Evolutionary conservation across 2,113 vertebrate genomes (phyloP), one percentile per base, ranked within the genome.

Genomic region (Planiliza haematocheilus): DNA sequence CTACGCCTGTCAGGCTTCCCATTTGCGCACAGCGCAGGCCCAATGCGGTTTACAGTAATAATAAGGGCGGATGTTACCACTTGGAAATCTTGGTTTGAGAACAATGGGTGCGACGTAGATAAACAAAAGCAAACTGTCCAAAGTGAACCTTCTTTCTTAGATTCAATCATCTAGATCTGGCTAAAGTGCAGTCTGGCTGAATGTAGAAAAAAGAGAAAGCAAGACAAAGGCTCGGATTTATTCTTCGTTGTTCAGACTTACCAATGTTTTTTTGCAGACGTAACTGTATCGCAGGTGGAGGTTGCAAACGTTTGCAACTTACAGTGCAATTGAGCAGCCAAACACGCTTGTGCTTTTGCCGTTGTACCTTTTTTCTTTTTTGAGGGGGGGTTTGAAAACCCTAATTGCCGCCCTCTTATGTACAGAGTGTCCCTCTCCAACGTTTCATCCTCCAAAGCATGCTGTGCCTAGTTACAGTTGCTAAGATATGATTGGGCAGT

Each of bases 1-100:
- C 50, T 34, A 52, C 11, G 34, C 58, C 14, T 58, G 53, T 24
- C 34, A 41, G 24, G 45, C 45, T 74, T 48, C 49, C 43, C 36
- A 14, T 57, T 18, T 21, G 30, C 36, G n/a, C 52, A 45, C 9
- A 11, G 51, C 18, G 30, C 14, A 39, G 36, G 46, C n/a, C 14
- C 11, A n/a, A 41, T 52, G 13, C 16, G 48, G 49, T 20, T 34
- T 43, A 20, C 38, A 48, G 16, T 20, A 17, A 24, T 34, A 46
- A 38, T n/a, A 20, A 10, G 8, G 52, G 50, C 1, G 24, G 17
- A 39, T 46, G n/a, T 34, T 10, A 20, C 21, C 16, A 9, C 9
- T 21, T 2, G 1, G 39, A 48, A 36, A 12, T 16, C 7, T 13
- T 18, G 36, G 39, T 10, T 30, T 43, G 50, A 0, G 16, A 56